Evolutionary conservation across 2,888 invertebrate genomes (phyloP), one percentile per base, ranked within the genome.

Genomic region (Meghimatium bilineatum): DNA sequence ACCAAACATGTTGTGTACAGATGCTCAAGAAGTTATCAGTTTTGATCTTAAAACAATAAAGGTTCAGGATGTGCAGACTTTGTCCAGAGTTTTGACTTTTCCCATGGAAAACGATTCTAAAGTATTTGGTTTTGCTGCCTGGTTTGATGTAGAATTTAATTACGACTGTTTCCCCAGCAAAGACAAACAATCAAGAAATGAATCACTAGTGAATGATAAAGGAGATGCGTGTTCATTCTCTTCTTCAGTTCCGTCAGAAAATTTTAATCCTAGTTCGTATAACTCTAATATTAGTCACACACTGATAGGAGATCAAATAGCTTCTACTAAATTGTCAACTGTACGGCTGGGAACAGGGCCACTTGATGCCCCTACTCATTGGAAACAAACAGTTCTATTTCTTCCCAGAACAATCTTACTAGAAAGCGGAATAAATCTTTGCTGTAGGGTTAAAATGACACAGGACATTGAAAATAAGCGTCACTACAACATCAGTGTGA

Each of bases 381-480:
- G 98, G 98, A 97, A 98, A 92, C 98, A 98, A 93, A 97, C 97
- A 0, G 95, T 97, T 1, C 97, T 98, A 93, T 96, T 97, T 91
- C 94, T 98, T 26, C 96, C 95, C 86, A 95, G 96, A 88, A 96
- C 96, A 56, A 95, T 96, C 75, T 93, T 95, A 76, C 95, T 97
- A 0, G 95, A 95, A 87, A 94, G 95, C 94, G 97, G 96, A n/a
- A 90, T 92, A 49, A 82, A 66, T 20, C 84, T 92, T 29, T 84
- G 83, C 60, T 91, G 91, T 85, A 86, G 84, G 38, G 76, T 92
- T 23, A 87, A 87, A 8, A 86, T 92, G 32, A 83, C 84, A 1
- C 91, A 91, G 76, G 91, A 90, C 83, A 66, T 76, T 23, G 44
- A 14, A 1, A 90, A 91, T 83, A 89, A 89, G 67, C 83, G 92